Evolutionary conservation across 2,888 invertebrate genomes (phyloP), one percentile per base, ranked within the genome.

Genomic region (Ormyrus labotus): DNA sequence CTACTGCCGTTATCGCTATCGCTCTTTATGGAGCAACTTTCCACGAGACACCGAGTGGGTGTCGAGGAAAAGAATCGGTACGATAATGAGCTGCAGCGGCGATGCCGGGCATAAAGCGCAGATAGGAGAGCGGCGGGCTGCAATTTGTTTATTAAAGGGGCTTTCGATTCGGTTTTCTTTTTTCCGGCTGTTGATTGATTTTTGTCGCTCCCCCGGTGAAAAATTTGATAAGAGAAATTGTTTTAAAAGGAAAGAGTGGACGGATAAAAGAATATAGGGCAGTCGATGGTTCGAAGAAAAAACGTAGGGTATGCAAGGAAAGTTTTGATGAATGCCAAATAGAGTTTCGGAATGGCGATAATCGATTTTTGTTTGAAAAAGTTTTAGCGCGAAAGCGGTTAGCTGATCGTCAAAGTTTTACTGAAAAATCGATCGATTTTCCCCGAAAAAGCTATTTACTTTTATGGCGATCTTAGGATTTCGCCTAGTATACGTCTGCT

Each of bases 11-110:
- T 69, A 73, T 79, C 79, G 63, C 73, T 65, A 57, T 73, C 68
- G 68, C 19, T 50, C 68, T 79, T 73, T 79, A 79, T 61, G 65
- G 63, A 11, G 45, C 57, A 73, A 79, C 68, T 73, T 79, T 79
- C 51, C 47, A 0, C 10, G 50, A 1, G 2, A 61, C 34, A 34
- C 34, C 34, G 48, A 51, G 58, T 58, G 4, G 63, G 63, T 57
- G 70, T 50, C 34, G 6, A 34, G 34, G n/a, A 61, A 67, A 58
- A 45, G 73, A 69, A 51, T 55, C 50, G 57, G 57, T 11, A 13
- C 58, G 68, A 68, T 45, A 53, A 69, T 47, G 61, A 69, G 68
- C 11, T 10, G 51, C 2, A 10, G 0, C 13, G 45, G 45, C 69
- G 64, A 76, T 55, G 13, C 8, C 47, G 48, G 50, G n/a, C 34